These are phyloP conservation scores for Cyprinus carpio DNA, from an alignment of 2,113 vertebrate genomes.

Conservation along the genomic window DNA sequence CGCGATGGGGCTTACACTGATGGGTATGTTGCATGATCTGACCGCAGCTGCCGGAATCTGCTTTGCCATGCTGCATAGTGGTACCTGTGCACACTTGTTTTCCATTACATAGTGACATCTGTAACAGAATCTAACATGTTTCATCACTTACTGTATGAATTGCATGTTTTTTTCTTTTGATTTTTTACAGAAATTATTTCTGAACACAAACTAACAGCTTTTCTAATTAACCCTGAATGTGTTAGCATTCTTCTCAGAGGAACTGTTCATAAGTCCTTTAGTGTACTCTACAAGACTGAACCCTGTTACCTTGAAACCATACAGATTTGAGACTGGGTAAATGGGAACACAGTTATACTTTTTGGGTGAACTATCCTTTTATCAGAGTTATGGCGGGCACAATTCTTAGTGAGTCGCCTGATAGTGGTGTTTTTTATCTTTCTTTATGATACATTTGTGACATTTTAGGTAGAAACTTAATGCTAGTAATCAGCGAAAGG, in stretches of 20 bases:
- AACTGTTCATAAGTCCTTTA: background rate
- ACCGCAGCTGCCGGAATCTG: slow-evolving; percentile 60
- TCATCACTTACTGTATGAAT: slow-evolving; percentile 26
- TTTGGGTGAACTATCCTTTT: background rate
- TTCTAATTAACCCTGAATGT: background rate
- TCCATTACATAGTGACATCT: slow-evolving; percentile 32
- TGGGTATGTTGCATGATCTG: slow-evolving; percentile 88
- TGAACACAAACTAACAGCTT: background rate
- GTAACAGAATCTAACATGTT: background rate
- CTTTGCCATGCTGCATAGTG: slow-evolving; percentile 63
- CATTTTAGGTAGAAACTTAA: too few relatives aligned
- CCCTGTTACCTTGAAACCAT: background rate
- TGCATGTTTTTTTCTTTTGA: slow-evolving; percentile 16
- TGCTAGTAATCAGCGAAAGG: too few relatives aligned
- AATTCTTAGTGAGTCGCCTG: background rate
- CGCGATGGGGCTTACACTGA: slow-evolving; percentile 92
- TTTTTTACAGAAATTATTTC: background rate
- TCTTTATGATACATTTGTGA: too few relatives aligned
- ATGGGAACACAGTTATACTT: background rate
- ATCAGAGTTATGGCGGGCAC: background rate
- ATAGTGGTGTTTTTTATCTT: background rate
- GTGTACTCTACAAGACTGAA: slow-evolving; percentile 16
- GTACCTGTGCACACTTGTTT: slow-evolving; percentile 27
- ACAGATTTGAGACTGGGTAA: background rate
- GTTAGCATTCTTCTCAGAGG: background rate